phyloP scores from a whole-genome alignment of 1,140 invertebrate genomes.

The Latrodectus geometricus region DNA sequence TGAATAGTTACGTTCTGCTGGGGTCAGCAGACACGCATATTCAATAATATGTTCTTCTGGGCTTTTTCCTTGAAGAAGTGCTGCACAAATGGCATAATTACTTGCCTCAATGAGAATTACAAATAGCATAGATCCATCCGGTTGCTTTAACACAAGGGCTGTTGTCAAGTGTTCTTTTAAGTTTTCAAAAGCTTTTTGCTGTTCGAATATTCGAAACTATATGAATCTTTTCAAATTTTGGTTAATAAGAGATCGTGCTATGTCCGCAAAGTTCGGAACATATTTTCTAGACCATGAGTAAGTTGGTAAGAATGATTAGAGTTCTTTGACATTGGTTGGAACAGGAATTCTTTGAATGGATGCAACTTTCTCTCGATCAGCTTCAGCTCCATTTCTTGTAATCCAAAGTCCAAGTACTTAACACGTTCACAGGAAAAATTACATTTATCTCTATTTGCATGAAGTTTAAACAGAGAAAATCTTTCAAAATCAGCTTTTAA shows the following conservation, averaged over 20 bases:
- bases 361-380: constrained; percentile 62
- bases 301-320: constrained; percentile 59
- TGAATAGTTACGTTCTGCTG: constrained; percentile 67
- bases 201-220: constrained; percentile 38
- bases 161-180: constrained; percentile 63
- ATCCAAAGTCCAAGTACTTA: constrained; percentile 3
- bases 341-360: constrained; percentile 61
- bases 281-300: constrained; percentile 63
- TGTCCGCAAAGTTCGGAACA: constrained; percentile 63
- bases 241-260: constrained; percentile 55
- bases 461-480: constrained; percentile 4
- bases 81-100: constrained; percentile 64
- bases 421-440: too few species aligned
- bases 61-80: constrained; percentile 53
- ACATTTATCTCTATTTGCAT: too few species aligned
- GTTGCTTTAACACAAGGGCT: constrained; percentile 57
- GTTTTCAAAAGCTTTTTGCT: constrained; percentile 61
- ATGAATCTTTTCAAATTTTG: constrained; percentile 12
- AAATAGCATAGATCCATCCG: constrained; percentile 64
- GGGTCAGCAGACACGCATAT: constrained; percentile 67
- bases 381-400: constrained; percentile 60
- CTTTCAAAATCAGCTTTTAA: constrained; percentile 16
- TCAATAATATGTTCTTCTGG: constrained; percentile 53
- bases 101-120: constrained; percentile 66
- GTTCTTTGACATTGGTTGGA: constrained; percentile 63